These are phyloP conservation scores for Elymnias hypermnestra DNA, from an alignment of 1,140 invertebrate species.

Conservation along the genomic window DNA sequence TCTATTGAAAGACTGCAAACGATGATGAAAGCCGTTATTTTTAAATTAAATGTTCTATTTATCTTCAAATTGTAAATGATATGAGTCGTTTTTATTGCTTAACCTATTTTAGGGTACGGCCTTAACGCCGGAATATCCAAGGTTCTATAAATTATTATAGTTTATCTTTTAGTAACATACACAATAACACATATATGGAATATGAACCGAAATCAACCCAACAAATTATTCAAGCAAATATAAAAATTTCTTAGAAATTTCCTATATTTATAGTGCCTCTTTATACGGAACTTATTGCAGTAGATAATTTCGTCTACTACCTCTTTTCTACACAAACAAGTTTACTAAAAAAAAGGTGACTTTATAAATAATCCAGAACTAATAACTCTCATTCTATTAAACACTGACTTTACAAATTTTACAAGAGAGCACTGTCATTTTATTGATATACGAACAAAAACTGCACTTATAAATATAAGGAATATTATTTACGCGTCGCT, in stretches of 20 bases:
- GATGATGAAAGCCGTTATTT: slow-evolving; percentile 61
- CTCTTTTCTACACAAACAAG: too few relatives aligned
- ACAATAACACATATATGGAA: too few relatives aligned
- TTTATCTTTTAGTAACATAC: background rate
- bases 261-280: too few relatives aligned
- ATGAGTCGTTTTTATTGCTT: slow-evolving; percentile 15
- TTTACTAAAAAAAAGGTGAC: too few relatives aligned
- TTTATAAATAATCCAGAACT: slow-evolving; percentile 8
- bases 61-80: slow-evolving; percentile 36
- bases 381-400: slow-evolving; percentile 7
- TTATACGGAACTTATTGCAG: too few relatives aligned
- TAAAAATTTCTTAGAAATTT: too few relatives aligned
- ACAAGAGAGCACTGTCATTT: background rate
- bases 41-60: slow-evolving; percentile 56
- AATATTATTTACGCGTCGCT: slow-evolving; percentile 23
- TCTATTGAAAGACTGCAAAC: slow-evolving; percentile 43
- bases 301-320: too few relatives aligned
- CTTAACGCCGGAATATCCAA: background rate
- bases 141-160: too few relatives aligned
- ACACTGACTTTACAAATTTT: slow-evolving; percentile 12
- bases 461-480: slow-evolving; percentile 16
- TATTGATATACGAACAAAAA: slow-evolving; percentile 5
- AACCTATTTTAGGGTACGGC: slow-evolving; percentile 10
- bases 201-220: too few relatives aligned
- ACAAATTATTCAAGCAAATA: too few relatives aligned